Evolutionary conservation across 2,888 invertebrate species (phyloP).

Genomic region (Apamea sordens): DNA sequence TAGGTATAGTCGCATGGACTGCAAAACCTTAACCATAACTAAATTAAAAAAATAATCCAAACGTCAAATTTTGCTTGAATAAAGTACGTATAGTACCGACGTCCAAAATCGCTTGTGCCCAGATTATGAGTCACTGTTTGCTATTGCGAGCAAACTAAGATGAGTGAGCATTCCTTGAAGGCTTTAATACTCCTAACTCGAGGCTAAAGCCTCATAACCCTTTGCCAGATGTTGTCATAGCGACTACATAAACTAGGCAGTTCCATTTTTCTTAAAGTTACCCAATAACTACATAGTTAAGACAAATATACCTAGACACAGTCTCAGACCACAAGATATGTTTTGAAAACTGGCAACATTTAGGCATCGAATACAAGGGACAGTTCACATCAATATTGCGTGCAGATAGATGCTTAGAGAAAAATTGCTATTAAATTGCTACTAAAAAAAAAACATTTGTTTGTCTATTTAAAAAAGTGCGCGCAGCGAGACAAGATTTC

Average conservation of each 20-base stretch:
- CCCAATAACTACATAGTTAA: neutral
- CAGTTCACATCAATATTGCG: neutral
- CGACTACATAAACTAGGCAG: slow-evolving; percentile 4
- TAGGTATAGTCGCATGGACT: slow-evolving; percentile 29
- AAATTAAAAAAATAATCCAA: neutral
- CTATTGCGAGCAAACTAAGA: neutral
- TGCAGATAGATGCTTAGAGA: neutral
- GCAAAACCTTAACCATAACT: neutral
- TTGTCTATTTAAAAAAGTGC: neutral
- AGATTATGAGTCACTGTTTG: neutral
- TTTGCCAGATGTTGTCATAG: slow-evolving; percentile 1
- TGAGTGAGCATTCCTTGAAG: neutral
- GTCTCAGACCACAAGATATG: neutral
- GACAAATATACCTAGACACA: neutral
- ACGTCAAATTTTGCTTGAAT: slow-evolving; percentile 1
- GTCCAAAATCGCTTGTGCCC: neutral
- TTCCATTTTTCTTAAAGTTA: slow-evolving; percentile 9
- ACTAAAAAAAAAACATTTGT: neutral
- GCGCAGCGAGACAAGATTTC: neutral
- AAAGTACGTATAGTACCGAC: neutral
- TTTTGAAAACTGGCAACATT: slow-evolving; percentile 6
- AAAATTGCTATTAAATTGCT: neutral
- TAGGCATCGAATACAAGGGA: neutral
- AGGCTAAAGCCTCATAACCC: neutral
- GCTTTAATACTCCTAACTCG: neutral